Evolutionary conservation across 2,113 vertebrate species (phyloP), one percentile per base, ranked within the genome.

Genomic region (Ifrita kowaldi): DNA sequence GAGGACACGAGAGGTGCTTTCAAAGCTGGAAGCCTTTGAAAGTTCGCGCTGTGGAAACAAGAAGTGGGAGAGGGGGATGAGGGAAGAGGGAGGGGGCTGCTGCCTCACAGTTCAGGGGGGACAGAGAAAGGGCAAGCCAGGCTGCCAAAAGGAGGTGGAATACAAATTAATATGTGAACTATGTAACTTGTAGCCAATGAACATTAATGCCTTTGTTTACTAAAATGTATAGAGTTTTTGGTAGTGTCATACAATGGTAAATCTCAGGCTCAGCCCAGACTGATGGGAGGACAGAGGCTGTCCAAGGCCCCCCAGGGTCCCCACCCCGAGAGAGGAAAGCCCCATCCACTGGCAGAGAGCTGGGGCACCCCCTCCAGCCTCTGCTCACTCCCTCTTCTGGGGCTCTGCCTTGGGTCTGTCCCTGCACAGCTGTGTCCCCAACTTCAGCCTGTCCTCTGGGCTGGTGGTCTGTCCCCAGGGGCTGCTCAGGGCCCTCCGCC

Each of bases 21-120:
- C 97, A 98, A 90, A 97, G 81, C 52, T 98, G 93, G 98, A 98
- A 88, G 97, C 98, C 97, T 98, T 98, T 96, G 98, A 98, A 89
- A 98, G 97, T 95, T 97, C 98, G 73, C 84, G 98, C 98, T 98
- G 98, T 87, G 75, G 79, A 84, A 69, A 95, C 2, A 89, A 69
- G n/a, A 30, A 69, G n/a, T 0, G 2, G n/a, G 27, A 81, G 65
- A 37, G 2, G 8, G 18, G 16, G 27, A 52, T 69, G 42, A 93
- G 46, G 41, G 21, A 35, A 32, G 14, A 32, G 14, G 20, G 32
- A 56, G 7, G 11, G 37, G 19, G 56, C 11, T 15, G 15, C 7
- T 37, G 44, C 16, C 9, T 42, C 26, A 6, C 5, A 6, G 24
- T 4, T 15, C 11, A 18, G 32, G 2, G 21, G 27, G n/a, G 39